Conservation (phyloP, 2,888 invertebrate genomes). For the Agrochola lota region DNA sequence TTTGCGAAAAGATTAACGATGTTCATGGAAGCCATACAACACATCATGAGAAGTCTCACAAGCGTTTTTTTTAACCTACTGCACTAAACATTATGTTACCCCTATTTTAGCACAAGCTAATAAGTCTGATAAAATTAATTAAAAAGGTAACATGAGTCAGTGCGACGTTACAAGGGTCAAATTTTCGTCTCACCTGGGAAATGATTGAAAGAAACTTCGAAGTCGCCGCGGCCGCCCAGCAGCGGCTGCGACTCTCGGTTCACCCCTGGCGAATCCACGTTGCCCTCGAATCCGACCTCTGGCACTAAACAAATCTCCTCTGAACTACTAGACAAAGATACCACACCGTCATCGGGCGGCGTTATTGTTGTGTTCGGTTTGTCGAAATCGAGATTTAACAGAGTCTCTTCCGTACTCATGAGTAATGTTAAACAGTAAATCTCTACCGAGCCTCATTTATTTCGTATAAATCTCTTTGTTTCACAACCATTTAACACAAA, state of each 20-base stretch:
- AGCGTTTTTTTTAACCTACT: slow-evolving; percentile 64
- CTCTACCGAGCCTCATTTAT: slow-evolving; percentile 90
- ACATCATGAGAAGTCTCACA: slow-evolving; percentile 72
- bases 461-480: slow-evolving; percentile 88
- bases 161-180: slow-evolving; percentile 62
- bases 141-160: slow-evolving; percentile 68
- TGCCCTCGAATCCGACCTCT: slow-evolving; percentile 95
- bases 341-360: slow-evolving; percentile 91
- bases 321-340: slow-evolving; percentile 90
- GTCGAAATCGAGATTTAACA: slow-evolving; percentile 92
- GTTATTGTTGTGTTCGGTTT: slow-evolving; percentile 85
- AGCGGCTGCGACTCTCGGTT: slow-evolving; percentile 98
- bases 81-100: slow-evolving; percentile 38
- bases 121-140: slow-evolving; percentile 67
- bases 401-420: slow-evolving; percentile 92
- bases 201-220: slow-evolving; percentile 94
- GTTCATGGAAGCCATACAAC: slow-evolving; percentile 75
- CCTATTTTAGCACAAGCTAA: slow-evolving; percentile 61
- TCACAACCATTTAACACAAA: slow-evolving; percentile 89
- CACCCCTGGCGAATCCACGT: slow-evolving; percentile 95
- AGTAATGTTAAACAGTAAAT: slow-evolving; percentile 86
- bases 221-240: slow-evolving; percentile 95
- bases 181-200: slow-evolving; percentile 93
- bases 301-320: slow-evolving; percentile 95
- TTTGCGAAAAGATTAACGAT: slow-evolving; percentile 46